These are phyloP conservation scores for Aselliscus stoliczkanus DNA, from an alignment of 2,797 vertebrate genomes.

Conservation along the genomic window DNA sequence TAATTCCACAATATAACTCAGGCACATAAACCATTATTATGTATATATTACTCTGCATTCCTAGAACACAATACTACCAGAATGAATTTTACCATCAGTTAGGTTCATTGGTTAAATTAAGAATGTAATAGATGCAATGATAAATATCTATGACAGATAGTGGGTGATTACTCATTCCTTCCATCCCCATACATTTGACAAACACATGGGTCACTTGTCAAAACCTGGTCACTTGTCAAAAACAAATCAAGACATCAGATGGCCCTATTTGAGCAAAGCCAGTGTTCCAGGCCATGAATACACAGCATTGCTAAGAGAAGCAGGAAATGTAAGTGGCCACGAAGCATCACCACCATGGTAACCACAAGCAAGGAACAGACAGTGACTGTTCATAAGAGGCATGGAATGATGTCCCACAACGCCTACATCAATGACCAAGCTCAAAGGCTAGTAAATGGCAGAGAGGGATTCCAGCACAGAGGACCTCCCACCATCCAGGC, in stretches of 20 bases:
- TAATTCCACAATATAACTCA: background rate
- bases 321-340: background rate
- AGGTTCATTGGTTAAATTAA: background rate
- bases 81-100: background rate
- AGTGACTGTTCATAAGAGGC: background rate
- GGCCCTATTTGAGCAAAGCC: background rate
- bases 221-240: conserved; percentile 13
- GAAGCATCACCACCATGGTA: background rate
- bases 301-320: background rate
- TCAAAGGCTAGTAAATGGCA: background rate
- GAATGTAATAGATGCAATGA: background rate
- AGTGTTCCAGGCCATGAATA: background rate
- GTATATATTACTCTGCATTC: background rate
- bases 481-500: background rate
- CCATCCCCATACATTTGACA: background rate
- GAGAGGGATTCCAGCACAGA: background rate
- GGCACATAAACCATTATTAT: background rate
- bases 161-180: background rate
- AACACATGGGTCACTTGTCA: background rate
- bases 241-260: conserved; percentile 4
- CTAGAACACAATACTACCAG: background rate
- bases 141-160: background rate
- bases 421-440: background rate
- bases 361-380: background rate
- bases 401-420: background rate